Conservation (phyloP, 2,888 invertebrate species). For the Diogma glabrata region DNA sequence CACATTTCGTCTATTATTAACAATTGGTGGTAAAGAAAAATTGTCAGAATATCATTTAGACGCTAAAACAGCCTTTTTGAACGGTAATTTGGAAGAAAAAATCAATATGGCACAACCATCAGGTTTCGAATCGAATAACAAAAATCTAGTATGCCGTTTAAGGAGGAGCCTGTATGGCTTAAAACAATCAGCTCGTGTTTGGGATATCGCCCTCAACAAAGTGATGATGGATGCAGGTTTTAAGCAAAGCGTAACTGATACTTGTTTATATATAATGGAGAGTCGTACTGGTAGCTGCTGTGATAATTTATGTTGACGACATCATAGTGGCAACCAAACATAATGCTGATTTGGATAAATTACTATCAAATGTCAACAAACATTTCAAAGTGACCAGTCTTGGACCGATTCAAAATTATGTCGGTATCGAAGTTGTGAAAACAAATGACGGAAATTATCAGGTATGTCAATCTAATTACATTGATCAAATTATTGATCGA, state of each 20-base stretch:
- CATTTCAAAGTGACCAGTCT: background rate
- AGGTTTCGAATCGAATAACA: background rate
- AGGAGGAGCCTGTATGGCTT: background rate
- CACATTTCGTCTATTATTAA: no score
- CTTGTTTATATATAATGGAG: background rate
- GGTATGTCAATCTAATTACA: background rate
- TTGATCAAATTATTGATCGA: background rate
- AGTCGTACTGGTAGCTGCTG: background rate
- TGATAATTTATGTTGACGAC: background rate
- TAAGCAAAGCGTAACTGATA: background rate
- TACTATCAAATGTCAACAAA: background rate
- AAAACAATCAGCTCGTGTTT: background rate
- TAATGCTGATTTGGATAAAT: background rate
- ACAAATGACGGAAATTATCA: no score
- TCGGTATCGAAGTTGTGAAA: no score
- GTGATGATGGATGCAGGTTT: background rate
- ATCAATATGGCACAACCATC: no score
- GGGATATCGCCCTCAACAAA: background rate
- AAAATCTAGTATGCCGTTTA: background rate
- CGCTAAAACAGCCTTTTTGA: no score
- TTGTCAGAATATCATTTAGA: no score
- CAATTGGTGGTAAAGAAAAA: no score
- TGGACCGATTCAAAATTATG: background rate
- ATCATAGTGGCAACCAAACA: background rate
- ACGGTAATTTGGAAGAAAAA: no score